Evolutionary conservation across 1,140 invertebrate species (phyloP).

Genomic region (Piezodorus guildinii): DNA sequence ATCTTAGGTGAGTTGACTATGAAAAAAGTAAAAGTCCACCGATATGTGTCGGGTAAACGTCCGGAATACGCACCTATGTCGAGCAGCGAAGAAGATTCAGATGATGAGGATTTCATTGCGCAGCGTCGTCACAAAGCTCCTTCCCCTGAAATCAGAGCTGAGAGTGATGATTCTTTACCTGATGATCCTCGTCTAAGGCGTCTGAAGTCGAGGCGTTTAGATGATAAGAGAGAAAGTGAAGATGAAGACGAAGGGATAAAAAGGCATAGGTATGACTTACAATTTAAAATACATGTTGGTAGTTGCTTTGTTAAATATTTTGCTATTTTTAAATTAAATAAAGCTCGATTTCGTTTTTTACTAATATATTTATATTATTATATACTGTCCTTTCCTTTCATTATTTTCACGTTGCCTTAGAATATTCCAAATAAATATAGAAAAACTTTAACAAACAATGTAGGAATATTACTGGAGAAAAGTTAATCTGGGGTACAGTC

Average conservation of each 20-base stretch:
- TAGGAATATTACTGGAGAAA: no score
- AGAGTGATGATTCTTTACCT: constrained; percentile 36
- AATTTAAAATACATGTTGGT: neutral
- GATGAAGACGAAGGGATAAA: constrained; percentile 35
- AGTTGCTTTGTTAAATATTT: no score
- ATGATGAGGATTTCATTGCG: constrained; percentile 73
- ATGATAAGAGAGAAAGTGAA: constrained; percentile 34
- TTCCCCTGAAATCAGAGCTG: constrained; percentile 22
- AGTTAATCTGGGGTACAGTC: no score
- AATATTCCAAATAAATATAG: no score
- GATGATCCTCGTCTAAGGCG: constrained; percentile 68
- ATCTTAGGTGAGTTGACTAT: constrained; percentile 76
- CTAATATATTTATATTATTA: no score
- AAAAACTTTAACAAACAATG: no score
- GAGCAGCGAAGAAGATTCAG: constrained; percentile 72
- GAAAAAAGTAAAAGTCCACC: constrained; percentile 92
- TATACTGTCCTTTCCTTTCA: no score
- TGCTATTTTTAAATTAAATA: no score
- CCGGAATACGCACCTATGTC: constrained; percentile 81
- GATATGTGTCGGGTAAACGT: constrained; percentile 84
- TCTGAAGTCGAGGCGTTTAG: constrained; percentile 33
- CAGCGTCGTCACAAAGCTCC: constrained; percentile 32
- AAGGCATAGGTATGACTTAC: constrained; percentile 30
- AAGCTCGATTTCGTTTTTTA: no score
- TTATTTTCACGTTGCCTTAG: no score